Conservation (phyloP, 2,797 vertebrate genomes). For the Myotis daubentonii region DNA sequence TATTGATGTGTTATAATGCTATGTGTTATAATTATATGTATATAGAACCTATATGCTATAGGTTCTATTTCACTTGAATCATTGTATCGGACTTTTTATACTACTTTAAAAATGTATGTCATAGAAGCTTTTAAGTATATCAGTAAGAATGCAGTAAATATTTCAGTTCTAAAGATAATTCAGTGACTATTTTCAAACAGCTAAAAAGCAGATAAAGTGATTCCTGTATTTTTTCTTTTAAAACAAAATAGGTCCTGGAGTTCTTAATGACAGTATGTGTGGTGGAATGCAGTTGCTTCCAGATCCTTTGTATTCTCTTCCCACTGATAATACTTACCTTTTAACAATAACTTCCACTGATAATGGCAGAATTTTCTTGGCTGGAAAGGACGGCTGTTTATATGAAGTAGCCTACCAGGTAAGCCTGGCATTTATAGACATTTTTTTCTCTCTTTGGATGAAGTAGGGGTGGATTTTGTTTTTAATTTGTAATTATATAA, state of each 20-base stretch:
- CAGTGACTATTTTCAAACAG: conserved; percentile 22
- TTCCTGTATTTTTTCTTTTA: not conserved
- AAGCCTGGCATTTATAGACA: conserved; percentile 50
- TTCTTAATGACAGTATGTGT: conserved; percentile 95
- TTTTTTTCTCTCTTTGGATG: not conserved
- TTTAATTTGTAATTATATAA: conserved; percentile 35
- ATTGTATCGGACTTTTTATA: conserved; percentile 23
- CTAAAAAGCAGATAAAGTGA: not conserved
- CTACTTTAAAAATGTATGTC: not conserved
- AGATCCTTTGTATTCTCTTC: conserved; percentile 96
- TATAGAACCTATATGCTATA: not conserved
- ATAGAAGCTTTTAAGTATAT: not conserved
- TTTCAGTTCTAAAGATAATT: conserved; percentile 36
- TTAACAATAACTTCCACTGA: conserved; percentile 94
- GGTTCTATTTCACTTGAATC: not conserved
- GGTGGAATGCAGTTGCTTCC: conserved; percentile 97
- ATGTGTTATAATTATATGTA: not conserved
- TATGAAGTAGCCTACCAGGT: conserved; percentile 97
- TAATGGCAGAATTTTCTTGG: conserved; percentile 96
- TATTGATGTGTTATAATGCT: not conserved
- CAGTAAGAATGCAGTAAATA: conserved; percentile 4
- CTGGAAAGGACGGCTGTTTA: conserved; percentile 97
- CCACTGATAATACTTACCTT: conserved; percentile 97
- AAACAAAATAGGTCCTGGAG: conserved; percentile 80
- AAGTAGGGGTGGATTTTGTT: not conserved